These are phyloP conservation scores for Leucopternis melanops DNA, from an alignment of 2,113 vertebrate genomes.

Conservation along the genomic window DNA sequence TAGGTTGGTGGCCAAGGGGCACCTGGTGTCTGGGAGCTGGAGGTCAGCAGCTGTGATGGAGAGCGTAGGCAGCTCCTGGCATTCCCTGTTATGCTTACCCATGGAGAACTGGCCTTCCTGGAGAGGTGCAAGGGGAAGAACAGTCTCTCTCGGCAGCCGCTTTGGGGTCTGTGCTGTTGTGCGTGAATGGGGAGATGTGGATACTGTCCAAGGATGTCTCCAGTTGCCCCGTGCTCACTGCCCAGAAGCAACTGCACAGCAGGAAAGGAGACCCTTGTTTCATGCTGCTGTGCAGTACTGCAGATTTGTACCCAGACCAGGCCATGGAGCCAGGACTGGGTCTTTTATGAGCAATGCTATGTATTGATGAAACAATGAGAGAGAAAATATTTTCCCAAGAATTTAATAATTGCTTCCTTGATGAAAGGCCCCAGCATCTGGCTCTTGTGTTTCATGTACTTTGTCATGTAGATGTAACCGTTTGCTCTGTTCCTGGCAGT, in stretches of 20 bases:
- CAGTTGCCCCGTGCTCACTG: background rate
- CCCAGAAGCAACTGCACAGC: background rate
- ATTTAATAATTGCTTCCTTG: slow-evolving; percentile 19
- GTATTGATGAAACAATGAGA: background rate
- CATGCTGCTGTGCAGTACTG: background rate
- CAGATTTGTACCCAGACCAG: background rate
- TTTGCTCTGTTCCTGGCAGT: slow-evolving; percentile 35
- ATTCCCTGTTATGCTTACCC: background rate
- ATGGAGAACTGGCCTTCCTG: background rate
- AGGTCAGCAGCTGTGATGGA: background rate
- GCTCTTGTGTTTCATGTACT: background rate
- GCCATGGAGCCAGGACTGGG: background rate
- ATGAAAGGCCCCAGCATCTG: slow-evolving; percentile 28
- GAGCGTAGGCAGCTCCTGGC: background rate
- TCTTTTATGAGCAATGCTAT: background rate
- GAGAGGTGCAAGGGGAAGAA: background rate
- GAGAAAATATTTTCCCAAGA: background rate
- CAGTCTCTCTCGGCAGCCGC: background rate
- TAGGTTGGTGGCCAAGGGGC: background rate
- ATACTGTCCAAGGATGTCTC: accelerated
- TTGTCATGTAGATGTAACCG: background rate
- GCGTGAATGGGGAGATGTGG: background rate
- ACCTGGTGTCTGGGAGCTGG: background rate
- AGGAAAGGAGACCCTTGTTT: background rate
- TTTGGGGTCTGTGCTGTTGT: background rate